Base-by-base conservation (phyloP, 1,140 invertebrate genomes). In the Drosophila gunungcola region DNA sequence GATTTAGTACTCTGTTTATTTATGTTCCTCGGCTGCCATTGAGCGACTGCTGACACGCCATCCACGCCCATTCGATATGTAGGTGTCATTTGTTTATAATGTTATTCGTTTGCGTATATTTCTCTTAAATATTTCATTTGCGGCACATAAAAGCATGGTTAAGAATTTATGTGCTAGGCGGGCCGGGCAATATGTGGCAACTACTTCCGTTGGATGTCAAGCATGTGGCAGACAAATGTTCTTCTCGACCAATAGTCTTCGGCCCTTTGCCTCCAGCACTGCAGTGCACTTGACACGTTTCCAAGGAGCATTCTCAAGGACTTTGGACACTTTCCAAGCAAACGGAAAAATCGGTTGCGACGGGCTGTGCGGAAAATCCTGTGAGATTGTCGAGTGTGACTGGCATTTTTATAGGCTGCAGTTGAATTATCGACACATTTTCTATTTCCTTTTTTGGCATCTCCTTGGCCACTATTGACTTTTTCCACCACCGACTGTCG, bases 231-330 rank as follows among this genome's bases (percentile, higher is more conserved):
- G 78, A 80, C 70, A 80, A 77, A 61, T 68, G 63, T 55, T 43
- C 41, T 58, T 11, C 60, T 61, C 45, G 55, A 39, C 55, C 48
- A 52, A 21, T 36, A 51, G 48, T 51, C 48, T 51, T 51, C 34
- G 27, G 27, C 43, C 21, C 45, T 56, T 38, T 51, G 58, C 63
- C 55, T 56, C 45, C 29, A 21, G 16, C 16, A 57, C 76, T 85
- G 79, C 79, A 88, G 53, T 89, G 83, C 83, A 89, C 83, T 88
- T 88, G 83, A 89, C 83, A 88, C 72, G 83, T 75, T 78, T 78
- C 34, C 57, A 69, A 58, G 56, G 46, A 58, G 63, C 48, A 0
- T 36, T 55, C 29, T 27, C 32, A 61, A 60, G 46, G 39, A 57
- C 55, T 61, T 65, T 79, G 60, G 73, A 61, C 62, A 76, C 13